A percentile compares a stretch with the other conserved stretches of the same genome.
Evolutionary conservation across 1,140 invertebrate species (phyloP).

Genomic region (Phenacoccus solenopsis): DNA sequence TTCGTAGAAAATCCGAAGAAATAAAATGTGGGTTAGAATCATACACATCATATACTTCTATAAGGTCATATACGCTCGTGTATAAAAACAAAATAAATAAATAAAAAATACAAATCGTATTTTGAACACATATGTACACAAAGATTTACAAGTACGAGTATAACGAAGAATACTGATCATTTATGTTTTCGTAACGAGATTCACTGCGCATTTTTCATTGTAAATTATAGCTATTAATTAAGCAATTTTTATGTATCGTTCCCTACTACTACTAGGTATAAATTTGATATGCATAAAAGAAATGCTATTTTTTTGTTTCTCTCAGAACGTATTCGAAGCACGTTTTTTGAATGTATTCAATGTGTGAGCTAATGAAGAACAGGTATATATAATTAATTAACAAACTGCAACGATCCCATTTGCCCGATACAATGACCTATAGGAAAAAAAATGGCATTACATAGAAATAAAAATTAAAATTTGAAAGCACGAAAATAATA

Average conservation of each 20-base stretch:
- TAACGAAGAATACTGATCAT: not conserved
- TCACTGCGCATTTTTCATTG: too few species aligned
- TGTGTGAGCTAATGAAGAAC: not conserved
- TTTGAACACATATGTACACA: not conserved
- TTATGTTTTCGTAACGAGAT: not conserved
- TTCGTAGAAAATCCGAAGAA: too few species aligned
- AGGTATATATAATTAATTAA: slow-evolving; percentile 35
- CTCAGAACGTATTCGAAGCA: too few species aligned
- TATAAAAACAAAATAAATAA: not conserved
- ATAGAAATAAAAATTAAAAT: slow-evolving; percentile 5
- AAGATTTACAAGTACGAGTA: not conserved
- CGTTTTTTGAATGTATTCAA: too few species aligned
- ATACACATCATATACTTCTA: too few species aligned
- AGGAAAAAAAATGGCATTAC: slow-evolving; percentile 24
- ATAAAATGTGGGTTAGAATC: too few species aligned
- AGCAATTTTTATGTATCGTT: not conserved
- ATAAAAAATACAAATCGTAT: not conserved
- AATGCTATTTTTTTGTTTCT: too few species aligned
- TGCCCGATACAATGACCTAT: slow-evolving; percentile 53
- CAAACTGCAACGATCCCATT: slow-evolving; percentile 61
- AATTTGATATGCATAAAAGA: not conserved
- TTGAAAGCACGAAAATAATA: not conserved
- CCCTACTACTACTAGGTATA: not conserved
- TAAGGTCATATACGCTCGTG: not conserved
- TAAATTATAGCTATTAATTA: too few species aligned